Base-by-base conservation (phyloP, 2,113 vertebrate genomes). In the Amphilophus citrinellus region DNA sequence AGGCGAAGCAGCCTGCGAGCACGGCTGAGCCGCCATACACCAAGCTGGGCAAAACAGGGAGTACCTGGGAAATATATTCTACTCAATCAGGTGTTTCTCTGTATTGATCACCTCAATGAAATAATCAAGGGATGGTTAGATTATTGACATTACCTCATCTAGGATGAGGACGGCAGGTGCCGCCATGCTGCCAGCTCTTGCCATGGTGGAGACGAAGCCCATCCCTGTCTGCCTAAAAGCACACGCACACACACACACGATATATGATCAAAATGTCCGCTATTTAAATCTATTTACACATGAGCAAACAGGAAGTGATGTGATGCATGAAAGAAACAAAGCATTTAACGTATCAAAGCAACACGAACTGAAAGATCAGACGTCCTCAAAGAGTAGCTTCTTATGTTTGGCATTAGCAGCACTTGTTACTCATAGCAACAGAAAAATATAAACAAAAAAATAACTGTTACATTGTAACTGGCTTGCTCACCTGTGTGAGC, bases 181-280 rank as follows among this genome's bases (percentile, higher is more conserved):
- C 0, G 98, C 95, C 84, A 99, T 99, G 90, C 97, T 97, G 2
- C 98, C 98, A 0, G 97, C 84, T 0, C 98, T 94, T 0, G 97
- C 96, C 97, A 98, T 96, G 2, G 97, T 98, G 85, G 97, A 98
- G 61, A 96, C 95, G 2, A 98, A 95, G 2, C 98, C 98, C 95
- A 99, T 85, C 18, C 98, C 98, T 0, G 97, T 98, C 94, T 99
- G 98, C 93, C 98, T 99, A 53, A 24, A 59, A 57, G 58, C 35
- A 81, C 39, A 17, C 24, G 24, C 1, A 3, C 20, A 65, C 2
- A 73, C 22, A 53, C 27, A 27, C 2, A 2, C 27, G 3, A 20
- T 15, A 71, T 47, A 37, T 63, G 13, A 84, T 63, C 58, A 56
- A 5, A 6, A 79, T 14, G 20, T 61, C 6, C 3, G 2, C 61